A percentile compares a stretch with the other conserved stretches of the same genome.
phyloP scores from a whole-genome alignment of 2,888 invertebrate genomes.

The Cybosia mesomella region DNA sequence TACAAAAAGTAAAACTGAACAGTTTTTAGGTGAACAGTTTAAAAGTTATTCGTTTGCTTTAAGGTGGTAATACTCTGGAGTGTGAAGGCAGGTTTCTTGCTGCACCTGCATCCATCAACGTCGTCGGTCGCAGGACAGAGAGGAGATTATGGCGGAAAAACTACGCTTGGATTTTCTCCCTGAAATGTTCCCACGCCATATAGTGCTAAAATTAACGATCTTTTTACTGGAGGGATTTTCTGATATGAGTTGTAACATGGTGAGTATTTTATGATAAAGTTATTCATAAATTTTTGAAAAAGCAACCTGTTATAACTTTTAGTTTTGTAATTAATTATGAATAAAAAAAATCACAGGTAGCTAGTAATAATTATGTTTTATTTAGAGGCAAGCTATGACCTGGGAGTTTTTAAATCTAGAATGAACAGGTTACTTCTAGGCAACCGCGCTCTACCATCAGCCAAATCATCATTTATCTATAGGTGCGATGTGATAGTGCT shows the following conservation, averaged over 20 bases:
- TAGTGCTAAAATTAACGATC: slow-evolving; percentile 55
- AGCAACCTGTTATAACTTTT: no score
- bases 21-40: slow-evolving; percentile 41
- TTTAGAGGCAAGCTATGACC: no score
- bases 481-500: no score
- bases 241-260: slow-evolving; percentile 20
- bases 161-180: slow-evolving; percentile 50
- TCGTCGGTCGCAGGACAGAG: slow-evolving; percentile 68
- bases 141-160: slow-evolving; percentile 66
- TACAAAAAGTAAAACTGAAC: slow-evolving; percentile 34
- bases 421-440: no score
- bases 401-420: no score
- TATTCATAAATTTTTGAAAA: not conserved
- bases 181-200: slow-evolving; percentile 35
- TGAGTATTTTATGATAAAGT: not conserved
- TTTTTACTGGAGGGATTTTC: slow-evolving; percentile 38
- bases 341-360: no score
- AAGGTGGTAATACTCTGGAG: slow-evolving; percentile 45
- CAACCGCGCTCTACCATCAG: no score
- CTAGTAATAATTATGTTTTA: no score
- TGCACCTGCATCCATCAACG: slow-evolving; percentile 83
- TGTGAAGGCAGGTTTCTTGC: slow-evolving; percentile 73
- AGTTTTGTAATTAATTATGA: no score
- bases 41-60: slow-evolving; percentile 49
- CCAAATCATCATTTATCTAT: no score